Evolutionary conservation across 2,888 invertebrate genomes (phyloP), one percentile per base, ranked within the genome.

Genomic region (Drosophila yooni): DNA sequence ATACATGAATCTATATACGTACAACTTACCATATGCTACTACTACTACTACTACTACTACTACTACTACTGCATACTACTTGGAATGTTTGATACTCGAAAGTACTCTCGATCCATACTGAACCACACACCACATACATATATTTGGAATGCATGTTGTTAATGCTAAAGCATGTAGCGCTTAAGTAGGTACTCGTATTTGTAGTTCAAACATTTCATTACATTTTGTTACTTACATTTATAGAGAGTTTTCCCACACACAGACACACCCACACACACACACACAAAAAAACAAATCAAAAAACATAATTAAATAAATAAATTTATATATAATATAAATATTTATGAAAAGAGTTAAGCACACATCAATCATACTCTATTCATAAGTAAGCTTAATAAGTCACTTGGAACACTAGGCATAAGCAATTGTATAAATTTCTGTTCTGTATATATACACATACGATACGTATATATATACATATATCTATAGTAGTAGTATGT

Each of bases 141-240:
- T 66, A 80, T 69, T 77, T 74, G 67, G 72, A 89, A 82, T 88
- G 90, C 85, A 85, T 89, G 82, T 82, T 79, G 87, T 87, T 90
- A 79, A 87, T 90, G 86, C 87, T 85, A 81, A 82, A 90, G 87
- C 87, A 90, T 88, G 87, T 88, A 88, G 90, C 89, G 87, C 87
- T 88, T 88, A 88, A 88, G 89, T 88, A 89, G 91, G 81, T 73
- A 78, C 74, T 81, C 74, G 68, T 79, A 79, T 81, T 54, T 73
- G 88, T 85, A 89, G 85, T 79, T 59, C 56, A 54, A 25, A 74
- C 66, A 88, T 87, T 79, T 70, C 82, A 57, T 74, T 74, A 59
- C 63, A 79, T 83, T 90, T 82, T 90, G 85, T 86, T 86, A 90
- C 89, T 89, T 86, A 86, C 90, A 86, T 86, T 88, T 90, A 88